Conservation (phyloP, 2,797 vertebrate species). For the Luscinia megarhynchos region DNA sequence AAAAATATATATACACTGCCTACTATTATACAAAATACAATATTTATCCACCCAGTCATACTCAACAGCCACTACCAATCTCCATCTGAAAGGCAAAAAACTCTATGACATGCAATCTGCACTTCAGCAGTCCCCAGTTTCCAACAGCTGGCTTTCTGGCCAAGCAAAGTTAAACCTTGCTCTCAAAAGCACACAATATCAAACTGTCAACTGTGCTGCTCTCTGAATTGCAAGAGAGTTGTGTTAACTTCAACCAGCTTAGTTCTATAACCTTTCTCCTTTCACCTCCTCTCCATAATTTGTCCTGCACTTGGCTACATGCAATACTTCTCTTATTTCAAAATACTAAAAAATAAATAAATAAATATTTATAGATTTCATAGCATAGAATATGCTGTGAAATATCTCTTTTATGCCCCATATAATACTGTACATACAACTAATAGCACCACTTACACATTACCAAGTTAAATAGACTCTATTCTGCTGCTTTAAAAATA, state of each 20-base stretch:
- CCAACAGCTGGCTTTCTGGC: neutral
- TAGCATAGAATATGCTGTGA: no score
- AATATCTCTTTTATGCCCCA: no score
- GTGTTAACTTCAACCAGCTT: neutral
- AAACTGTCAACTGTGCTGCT: neutral
- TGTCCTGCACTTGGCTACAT: neutral
- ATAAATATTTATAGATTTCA: no score
- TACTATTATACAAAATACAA: neutral
- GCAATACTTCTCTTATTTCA: neutral
- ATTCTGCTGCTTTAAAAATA: no score
- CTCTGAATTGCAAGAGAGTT: neutral
- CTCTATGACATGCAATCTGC: rapidly evolving
- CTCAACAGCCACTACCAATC: neutral
- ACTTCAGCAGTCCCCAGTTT: neutral
- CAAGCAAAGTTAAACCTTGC: neutral
- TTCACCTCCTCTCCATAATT: neutral
- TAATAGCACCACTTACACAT: no score
- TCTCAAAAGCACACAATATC: neutral
- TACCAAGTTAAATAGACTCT: no score
- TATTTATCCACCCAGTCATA: neutral
- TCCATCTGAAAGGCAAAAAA: neutral
- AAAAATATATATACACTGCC: no score
- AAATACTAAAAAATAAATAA: neutral
- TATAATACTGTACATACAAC: no score
- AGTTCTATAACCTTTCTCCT: neutral